Percentiles rank a stretch among this genome's conserved stretches.
Conservation (phyloP, 2,888 invertebrate genomes). For the Yponomeuta sedellus region DNA sequence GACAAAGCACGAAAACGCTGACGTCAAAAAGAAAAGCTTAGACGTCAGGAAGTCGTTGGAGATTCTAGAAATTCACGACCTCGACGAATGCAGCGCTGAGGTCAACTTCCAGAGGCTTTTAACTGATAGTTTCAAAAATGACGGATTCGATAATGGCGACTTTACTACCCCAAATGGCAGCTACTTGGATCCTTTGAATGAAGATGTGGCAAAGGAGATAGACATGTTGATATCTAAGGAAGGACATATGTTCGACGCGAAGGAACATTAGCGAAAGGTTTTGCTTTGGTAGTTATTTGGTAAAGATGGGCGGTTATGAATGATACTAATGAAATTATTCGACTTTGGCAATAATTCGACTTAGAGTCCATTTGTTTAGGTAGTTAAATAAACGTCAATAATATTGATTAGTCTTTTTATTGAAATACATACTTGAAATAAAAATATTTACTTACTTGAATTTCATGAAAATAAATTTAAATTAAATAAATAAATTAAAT, state of each 20-base stretch:
- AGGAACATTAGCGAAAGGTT: neutral
- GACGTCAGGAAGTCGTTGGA: slow-evolving; percentile 49
- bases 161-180: slow-evolving; percentile 57
- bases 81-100: slow-evolving; percentile 38
- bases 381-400: no score
- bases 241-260: neutral
- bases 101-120: slow-evolving; percentile 56
- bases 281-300: neutral
- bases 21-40: neutral
- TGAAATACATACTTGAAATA: no score
- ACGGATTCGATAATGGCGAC: slow-evolving; percentile 40
- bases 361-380: no score
- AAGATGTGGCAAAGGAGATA: slow-evolving; percentile 58
- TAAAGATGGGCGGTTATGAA: no score
- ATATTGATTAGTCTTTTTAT: no score
- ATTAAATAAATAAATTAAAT: no score
- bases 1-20: neutral
- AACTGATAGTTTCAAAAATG: slow-evolving; percentile 32
- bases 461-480: no score
- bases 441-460: no score
- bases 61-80: slow-evolving; percentile 49
- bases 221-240: slow-evolving; percentile 57
- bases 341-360: no score
- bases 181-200: slow-evolving; percentile 54
- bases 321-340: no score